Base-by-base conservation (phyloP, 2,113 vertebrate species). In the Polypterus senegalus region DNA sequence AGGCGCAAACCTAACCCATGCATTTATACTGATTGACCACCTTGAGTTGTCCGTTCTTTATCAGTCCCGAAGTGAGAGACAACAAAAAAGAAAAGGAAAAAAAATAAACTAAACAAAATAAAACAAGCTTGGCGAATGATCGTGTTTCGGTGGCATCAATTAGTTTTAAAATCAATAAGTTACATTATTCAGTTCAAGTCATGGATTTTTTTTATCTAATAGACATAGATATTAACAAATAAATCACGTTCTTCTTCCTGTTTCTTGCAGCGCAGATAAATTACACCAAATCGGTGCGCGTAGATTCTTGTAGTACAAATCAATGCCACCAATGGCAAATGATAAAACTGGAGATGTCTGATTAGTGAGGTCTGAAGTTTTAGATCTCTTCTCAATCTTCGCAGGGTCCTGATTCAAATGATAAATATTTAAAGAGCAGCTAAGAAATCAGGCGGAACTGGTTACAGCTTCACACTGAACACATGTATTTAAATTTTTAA, bases 1-100 rank as follows among this genome's bases (percentile, higher is more conserved):
- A 92, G 84, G 78, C 80, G 79, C 70, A 77, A 77, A 77, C 81
- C 81, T 73, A 78, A 74, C 74, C 74, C 71, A 79, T 79, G 76
- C 82, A 77, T 74, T 68, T 79, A 77, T 77, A 71, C 72, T 66
- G 53, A 27, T 66, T 74, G 70, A 65, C 69, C 69, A 70, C 65
- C 72, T 68, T 76, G 67, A 74, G 76, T 71, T 64, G 74, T 73
- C 71, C 77, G 67, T 74, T 63, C 69, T 7, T 2, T 68, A 71
- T 72, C 70, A 78, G 78, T 74, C 70, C 64, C 70, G 70, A 73
- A 72, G 76, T 77, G 76, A 6, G 49, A 51, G 49, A 6, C 49
- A 51, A 6, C 9, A 6, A 51, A 9, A 7, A 51, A 51, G 49
- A 7, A 77, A 79, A 1, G 74, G 75, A 64, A 72, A 75, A 69